Evolutionary conservation across 2,888 invertebrate species (phyloP).

Genomic region (Ypsolopha scabrella): DNA sequence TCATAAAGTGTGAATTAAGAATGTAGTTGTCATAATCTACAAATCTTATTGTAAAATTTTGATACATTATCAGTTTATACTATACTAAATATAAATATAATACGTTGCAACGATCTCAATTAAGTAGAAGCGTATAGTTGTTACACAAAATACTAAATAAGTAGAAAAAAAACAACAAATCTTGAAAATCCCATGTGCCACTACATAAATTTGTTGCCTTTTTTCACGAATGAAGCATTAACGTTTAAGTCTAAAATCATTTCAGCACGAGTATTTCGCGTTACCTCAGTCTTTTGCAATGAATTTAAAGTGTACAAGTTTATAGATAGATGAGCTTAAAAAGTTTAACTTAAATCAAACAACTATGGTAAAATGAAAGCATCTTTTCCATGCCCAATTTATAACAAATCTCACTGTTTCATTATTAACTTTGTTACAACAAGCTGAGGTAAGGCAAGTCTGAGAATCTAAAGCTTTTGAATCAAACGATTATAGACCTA

Average conservation of each 20-base stretch:
- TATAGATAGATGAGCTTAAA: slow-evolving; percentile 11
- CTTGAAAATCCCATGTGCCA: slow-evolving; percentile 10
- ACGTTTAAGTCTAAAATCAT: slow-evolving; percentile 29
- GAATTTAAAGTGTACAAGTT: slow-evolving; percentile 15
- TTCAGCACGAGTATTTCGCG: slow-evolving; percentile 29
- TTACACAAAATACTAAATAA: slow-evolving; percentile 39
- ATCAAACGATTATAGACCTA: background rate
- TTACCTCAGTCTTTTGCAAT: slow-evolving; percentile 39
- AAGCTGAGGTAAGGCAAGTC: slow-evolving; percentile 41
- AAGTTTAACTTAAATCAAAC: slow-evolving; percentile 1
- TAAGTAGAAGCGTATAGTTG: slow-evolving; percentile 61
- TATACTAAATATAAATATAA: slow-evolving; percentile 65
- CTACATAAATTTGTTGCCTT: slow-evolving; percentile 13
- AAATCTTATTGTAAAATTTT: slow-evolving; percentile 50
- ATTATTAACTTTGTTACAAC: slow-evolving; percentile 24
- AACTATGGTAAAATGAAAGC: too few species aligned
- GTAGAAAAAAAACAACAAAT: slow-evolving; percentile 28
- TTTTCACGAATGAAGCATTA: slow-evolving; percentile 29
- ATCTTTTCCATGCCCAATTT: too few species aligned
- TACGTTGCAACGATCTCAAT: slow-evolving; percentile 61
- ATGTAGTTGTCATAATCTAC: slow-evolving; percentile 63
- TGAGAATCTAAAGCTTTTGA: slow-evolving; percentile 15
- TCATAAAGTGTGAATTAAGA: slow-evolving; percentile 19
- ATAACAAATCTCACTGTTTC: too few species aligned
- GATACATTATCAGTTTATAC: slow-evolving; percentile 35